Base-by-base conservation (phyloP, 1,140 invertebrate species). In the Scaptomyza pallida region DNA sequence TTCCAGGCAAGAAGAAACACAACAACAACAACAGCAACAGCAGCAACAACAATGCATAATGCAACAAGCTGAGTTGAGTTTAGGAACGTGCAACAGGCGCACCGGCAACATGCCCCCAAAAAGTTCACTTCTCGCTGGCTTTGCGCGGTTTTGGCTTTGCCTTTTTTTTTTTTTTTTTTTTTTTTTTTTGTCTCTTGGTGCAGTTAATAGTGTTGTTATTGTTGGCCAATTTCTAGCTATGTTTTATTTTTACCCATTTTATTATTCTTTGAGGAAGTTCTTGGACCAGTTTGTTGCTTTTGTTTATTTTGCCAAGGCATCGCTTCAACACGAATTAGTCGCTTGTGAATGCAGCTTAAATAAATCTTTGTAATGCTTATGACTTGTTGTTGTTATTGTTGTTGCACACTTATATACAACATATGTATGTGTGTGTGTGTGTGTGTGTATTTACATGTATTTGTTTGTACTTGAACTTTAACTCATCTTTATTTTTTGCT, bases 201-300 rank as follows among this genome's bases (percentile, higher is more conserved):
- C 43, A 43, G 74, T 82, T 86, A 86, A 86, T 86, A 86, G 82
- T 86, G 81, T 86, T 88, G 81, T 86, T 86, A 62, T 68, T 68
- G 64, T 45, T 19, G 67, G 69, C 40, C 51, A 77, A 56, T 62
- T 69, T 64, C 54, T 67, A 41, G 44, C 55, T 59, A 3, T n/a
- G 2, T 37, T 37, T 35, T n/a, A n/a, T n/a, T n/a, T n/a, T n/a
- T n/a, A n/a, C n/a, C n/a, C n/a, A n/a, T n/a, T n/a, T 35, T 35
- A n/a, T 65, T 68, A 17, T 47, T 19, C 9, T 44, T 40, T 70
- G 50, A 17, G 37, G 15, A 8, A 15, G 15, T 19, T 15, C 21
- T 47, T 51, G 62, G 13, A 26, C 47, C 37, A 68, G 64, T 67
- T 67, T 37, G 19, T 37, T n/a, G 13, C 23, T 41, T 45, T 47